These are phyloP conservation scores for Dicentrarchus labrax DNA, from an alignment of 2,113 vertebrate species.

Conservation along the genomic window DNA sequence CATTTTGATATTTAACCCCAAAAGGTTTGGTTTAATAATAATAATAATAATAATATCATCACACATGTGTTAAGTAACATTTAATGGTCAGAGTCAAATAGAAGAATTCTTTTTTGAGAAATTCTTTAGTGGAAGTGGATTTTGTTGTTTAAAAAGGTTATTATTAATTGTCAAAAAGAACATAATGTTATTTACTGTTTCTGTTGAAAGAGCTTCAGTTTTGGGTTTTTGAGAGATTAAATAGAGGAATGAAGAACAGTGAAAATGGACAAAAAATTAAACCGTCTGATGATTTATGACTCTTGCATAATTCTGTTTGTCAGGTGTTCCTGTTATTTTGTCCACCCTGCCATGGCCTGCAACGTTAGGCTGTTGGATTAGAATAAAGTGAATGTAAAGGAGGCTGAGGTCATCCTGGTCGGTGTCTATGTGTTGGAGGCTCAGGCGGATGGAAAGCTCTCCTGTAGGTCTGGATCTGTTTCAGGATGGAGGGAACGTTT, in stretches of 20 bases:
- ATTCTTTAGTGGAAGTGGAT: neutral
- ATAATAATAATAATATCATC: conserved; percentile 10
- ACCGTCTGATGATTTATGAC: neutral
- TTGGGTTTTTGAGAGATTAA: neutral
- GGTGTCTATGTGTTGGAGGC: neutral
- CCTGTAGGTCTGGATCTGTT: conserved; percentile 55
- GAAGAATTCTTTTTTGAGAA: neutral
- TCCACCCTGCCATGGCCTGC: neutral
- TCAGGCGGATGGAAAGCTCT: conserved; percentile 37
- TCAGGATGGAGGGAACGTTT: conserved; percentile 31
- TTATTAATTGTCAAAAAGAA: too few species aligned
- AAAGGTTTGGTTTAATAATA: neutral
- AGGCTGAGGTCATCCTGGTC: conserved; percentile 29
- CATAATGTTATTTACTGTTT: neutral
- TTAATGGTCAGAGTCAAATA: neutral
- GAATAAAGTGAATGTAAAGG: neutral
- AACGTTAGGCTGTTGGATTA: neutral
- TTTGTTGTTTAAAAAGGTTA: neutral
- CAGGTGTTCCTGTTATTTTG: conserved; percentile 32
- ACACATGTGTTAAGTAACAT: neutral
- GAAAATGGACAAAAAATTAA: neutral
- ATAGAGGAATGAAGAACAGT: neutral
- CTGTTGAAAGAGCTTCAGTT: neutral
- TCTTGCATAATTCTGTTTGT: neutral
- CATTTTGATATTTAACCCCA: conserved; percentile 8